Conservation (phyloP, 2,888 invertebrate genomes). For the Stictocephala bisonia region DNA sequence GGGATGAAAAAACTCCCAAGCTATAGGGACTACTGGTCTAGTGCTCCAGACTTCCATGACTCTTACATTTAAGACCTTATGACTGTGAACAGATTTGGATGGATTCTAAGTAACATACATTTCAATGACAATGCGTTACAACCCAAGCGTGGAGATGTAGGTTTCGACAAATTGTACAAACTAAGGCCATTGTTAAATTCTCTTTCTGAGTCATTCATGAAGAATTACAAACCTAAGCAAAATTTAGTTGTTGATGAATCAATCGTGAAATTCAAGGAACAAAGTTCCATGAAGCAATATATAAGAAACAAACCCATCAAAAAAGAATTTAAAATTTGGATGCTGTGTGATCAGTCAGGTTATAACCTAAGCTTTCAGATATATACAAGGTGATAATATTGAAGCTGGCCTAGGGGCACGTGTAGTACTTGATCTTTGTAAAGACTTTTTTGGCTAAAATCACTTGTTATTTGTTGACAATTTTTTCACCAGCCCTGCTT, state of each 20-base stretch:
- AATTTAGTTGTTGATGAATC: neutral
- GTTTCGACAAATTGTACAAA: constrained; percentile 10
- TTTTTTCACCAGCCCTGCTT: neutral
- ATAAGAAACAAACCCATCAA: neutral
- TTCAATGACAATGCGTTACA: no score
- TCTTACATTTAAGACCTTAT: constrained; percentile 14
- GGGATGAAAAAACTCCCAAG: no score
- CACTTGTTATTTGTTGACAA: constrained; percentile 20
- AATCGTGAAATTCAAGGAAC: neutral
- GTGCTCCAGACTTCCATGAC: constrained; percentile 7
- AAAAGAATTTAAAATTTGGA: neutral
- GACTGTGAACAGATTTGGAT: constrained; percentile 18
- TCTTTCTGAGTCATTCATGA: neutral
- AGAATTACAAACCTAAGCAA: no score
- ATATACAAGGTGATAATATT: neutral
- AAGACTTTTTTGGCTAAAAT: neutral
- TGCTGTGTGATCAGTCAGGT: neutral
- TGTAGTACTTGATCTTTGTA: constrained; percentile 1
- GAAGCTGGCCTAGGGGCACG: neutral
- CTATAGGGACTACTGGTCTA: constrained; percentile 7
- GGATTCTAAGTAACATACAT: no score
- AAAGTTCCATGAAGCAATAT: neutral
- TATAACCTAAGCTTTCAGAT: neutral
- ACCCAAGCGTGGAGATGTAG: neutral
- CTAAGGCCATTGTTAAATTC: constrained; percentile 8